Base-by-base conservation (phyloP, 2,888 invertebrate genomes). In the Gisinianus flammeolus region DNA sequence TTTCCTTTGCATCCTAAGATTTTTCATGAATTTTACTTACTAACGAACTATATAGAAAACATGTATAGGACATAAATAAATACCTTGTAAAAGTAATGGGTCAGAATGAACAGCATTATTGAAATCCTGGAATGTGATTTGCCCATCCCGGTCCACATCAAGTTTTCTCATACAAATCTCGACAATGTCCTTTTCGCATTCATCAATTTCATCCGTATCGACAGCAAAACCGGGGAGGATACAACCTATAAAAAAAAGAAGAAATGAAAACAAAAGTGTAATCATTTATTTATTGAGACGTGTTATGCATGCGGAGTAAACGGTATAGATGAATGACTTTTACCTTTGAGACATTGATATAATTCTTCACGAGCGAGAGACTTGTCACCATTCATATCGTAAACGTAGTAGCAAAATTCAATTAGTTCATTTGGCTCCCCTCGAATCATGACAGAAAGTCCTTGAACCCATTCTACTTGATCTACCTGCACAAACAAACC, bases 111-210 rank as follows among this genome's bases (percentile, higher is more conserved):
- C 79, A 1, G 83, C 83, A 10, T 78, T 72, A 3, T 73, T 76
- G 52, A 84, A 84, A 58, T 84, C 83, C 6, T 56, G 44, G 56
- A 67, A 79, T 0, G 83, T 82, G 24, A 84, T 81, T 74, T 82
- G 82, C 0, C 81, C 80, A 44, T 84, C 77, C 12, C 62, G 24
- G 58, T 77, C 70, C 12, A 58, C 54, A 56, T 79, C 77, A 19
- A 77, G 30, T 54, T 80, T 82, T 56, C 73, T 81, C 76, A 79
- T 70, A 62, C 77, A 76, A 26, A 84, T 82, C 75, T 84, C 84
- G 24, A 84, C 81, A 66, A 84, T 81, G 22, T 84, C 83, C 22
- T 79, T 77, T 73, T 83, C 84, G n/a, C 81, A 80, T 56, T 84
- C 84, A 6, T 84, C 84, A 19, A 82, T 54, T 33, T 84, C 84